Base-by-base conservation (phyloP, 1,140 invertebrate genomes). In the Magallana gigas region DNA sequence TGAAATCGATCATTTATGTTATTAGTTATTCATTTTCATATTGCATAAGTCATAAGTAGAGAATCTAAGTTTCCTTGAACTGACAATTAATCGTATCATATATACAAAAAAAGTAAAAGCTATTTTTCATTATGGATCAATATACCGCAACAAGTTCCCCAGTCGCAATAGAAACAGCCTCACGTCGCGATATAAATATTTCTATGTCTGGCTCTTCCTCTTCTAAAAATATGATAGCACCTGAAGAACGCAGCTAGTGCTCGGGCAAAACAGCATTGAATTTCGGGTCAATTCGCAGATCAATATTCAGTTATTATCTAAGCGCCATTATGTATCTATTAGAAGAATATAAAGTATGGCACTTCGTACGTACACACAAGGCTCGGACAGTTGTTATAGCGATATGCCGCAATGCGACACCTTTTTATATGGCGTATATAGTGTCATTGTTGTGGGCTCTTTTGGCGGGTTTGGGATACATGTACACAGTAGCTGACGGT, bases 331-430 rank as follows among this genome's bases (percentile, higher is more conserved):
- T 76, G 68, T 76, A 29, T 76, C 29, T 76, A 71, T 76, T 29
- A 76, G 68, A 3, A 23, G 23, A 48, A 48, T 76, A 76, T 12
- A 29, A 76, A 29, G 68, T 76, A 76, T 1, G 18, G 18, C 18
- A 71, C 18, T 9, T 76, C 68, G 14, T 76, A 29, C 68, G 36
- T 76, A 48, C 36, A 48, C 36, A 48, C 36, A 48, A 76, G 23
- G 36, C 36, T 29, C 36, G 60, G 8, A 11, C 60, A 76, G 68
- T 76, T 29, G 68, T 76, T 76, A 76, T 76, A 76, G 68, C 18
- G 68, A 76, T 76, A 76, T 76, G 68, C 68, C 68, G 68, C 68
- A 76, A 23, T 76, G 68, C 68, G 68, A 76, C 68, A 76, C 68
- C 68, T 48, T 48, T 48, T 48, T 48, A 48, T 29, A 23, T 29